Percentiles rank a stretch among this genome's conserved stretches.
phyloP scores from a whole-genome alignment of 2,113 vertebrate species.

The Microcebus murinus region DNA sequence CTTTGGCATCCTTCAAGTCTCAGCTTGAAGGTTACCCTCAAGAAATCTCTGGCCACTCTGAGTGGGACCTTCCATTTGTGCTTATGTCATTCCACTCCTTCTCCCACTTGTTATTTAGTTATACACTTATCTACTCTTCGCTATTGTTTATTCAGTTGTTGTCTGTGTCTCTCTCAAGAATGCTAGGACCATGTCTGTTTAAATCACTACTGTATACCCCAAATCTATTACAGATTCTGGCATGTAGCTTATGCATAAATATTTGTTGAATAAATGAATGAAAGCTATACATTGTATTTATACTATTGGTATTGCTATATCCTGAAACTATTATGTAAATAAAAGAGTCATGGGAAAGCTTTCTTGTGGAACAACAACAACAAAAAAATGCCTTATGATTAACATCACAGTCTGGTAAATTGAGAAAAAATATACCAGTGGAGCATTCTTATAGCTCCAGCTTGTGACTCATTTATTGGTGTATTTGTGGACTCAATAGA shows the following conservation, averaged over 20 bases:
- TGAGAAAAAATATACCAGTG: not conserved
- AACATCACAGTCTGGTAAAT: not conserved
- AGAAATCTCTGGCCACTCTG: not conserved
- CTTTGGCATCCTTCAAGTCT: not conserved
- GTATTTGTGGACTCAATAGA: not conserved
- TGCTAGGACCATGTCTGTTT: not conserved
- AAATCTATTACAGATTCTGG: not conserved
- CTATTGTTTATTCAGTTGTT: not conserved
- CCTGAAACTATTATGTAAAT: constrained; percentile 14
- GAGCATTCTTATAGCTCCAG: not conserved
- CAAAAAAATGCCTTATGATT: not conserved
- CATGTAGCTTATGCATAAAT: not conserved
- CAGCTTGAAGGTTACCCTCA: not conserved
- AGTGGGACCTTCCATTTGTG: not conserved
- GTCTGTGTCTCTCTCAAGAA: not conserved
- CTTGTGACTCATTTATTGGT: not conserved
- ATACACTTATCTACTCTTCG: not conserved
- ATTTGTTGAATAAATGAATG: not conserved
- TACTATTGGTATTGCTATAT: not conserved
- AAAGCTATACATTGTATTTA: not conserved
- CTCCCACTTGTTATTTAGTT: not conserved
- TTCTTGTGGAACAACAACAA: not conserved
- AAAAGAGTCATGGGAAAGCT: not conserved
- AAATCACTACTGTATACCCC: not conserved
- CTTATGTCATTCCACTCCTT: not conserved